Percentiles rank a stretch among this genome's conserved stretches.
phyloP scores from a whole-genome alignment of 2,113 vertebrate species.

The Vulpes vulpes region DNA sequence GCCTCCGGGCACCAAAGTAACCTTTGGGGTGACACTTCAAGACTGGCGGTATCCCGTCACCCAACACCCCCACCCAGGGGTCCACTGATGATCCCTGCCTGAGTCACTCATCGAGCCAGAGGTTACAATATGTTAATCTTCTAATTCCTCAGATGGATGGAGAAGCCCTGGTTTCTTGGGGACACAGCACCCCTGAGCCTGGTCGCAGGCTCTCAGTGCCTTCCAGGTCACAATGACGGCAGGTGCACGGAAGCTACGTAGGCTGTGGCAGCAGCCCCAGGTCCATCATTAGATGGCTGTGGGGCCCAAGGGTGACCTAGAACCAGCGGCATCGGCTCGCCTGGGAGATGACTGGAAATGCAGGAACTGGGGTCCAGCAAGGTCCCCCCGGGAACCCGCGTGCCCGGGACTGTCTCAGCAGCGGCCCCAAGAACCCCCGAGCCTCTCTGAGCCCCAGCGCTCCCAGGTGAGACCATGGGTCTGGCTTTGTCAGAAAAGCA shows the following conservation, averaged over 20 bases:
- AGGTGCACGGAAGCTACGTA: background rate
- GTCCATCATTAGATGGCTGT: background rate
- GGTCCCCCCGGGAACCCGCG: rapidly evolving
- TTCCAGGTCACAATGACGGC: background rate
- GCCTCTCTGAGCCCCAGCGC: background rate
- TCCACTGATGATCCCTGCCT: background rate
- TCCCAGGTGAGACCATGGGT: background rate
- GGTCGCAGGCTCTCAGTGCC: background rate
- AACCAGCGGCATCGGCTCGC: background rate
- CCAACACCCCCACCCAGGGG: background rate
- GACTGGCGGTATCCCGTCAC: background rate
- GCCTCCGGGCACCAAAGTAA: background rate
- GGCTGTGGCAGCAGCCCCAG: background rate
- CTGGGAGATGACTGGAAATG: background rate
- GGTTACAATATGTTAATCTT: background rate
- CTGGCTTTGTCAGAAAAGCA: background rate
- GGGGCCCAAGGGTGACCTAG: background rate
- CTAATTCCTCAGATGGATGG: background rate
- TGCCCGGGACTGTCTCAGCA: background rate
- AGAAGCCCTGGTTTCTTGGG: background rate
- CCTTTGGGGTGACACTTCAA: background rate
- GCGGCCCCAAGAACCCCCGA: background rate
- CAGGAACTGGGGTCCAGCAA: background rate
- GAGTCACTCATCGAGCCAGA: rapidly evolving
- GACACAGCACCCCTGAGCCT: background rate